phyloP scores from a whole-genome alignment of 2,888 invertebrate genomes.

The Aelia acuminata region DNA sequence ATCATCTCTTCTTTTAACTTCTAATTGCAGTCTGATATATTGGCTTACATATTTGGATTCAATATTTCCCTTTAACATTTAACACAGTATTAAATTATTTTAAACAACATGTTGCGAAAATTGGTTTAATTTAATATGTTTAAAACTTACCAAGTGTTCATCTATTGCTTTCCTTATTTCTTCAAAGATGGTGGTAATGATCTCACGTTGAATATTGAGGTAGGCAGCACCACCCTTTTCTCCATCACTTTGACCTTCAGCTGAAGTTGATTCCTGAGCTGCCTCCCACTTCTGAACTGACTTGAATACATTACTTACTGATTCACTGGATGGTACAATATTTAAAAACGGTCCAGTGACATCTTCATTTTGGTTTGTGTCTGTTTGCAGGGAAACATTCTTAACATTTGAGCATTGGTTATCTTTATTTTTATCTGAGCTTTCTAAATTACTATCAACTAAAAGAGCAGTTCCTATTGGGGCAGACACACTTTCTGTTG shows the following conservation, averaged over 20 bases:
- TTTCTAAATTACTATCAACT: background rate
- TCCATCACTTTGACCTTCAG: slow-evolving; percentile 37
- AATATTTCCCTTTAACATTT: slow-evolving; percentile 70
- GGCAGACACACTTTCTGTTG: slow-evolving; percentile 68
- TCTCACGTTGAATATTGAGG: slow-evolving; percentile 67
- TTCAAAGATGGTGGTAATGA: slow-evolving; percentile 83
- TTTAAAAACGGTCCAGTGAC: background rate
- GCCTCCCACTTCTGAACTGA: slow-evolving; percentile 24
- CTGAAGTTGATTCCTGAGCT: slow-evolving; percentile 49
- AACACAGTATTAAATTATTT: background rate
- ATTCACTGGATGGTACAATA: background rate
- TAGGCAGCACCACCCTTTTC: slow-evolving; percentile 42
- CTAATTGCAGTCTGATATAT: slow-evolving; percentile 83
- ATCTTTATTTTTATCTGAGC: slow-evolving; percentile 4
- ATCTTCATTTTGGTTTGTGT: slow-evolving; percentile 36
- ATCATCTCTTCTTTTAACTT: slow-evolving; percentile 85
- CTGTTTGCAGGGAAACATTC: slow-evolving; percentile 52
- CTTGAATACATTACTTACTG: background rate
- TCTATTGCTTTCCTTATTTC: slow-evolving; percentile 88
- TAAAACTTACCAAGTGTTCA: slow-evolving; percentile 71
- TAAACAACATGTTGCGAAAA: background rate
- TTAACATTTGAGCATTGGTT: slow-evolving; percentile 46
- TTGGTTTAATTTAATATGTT: background rate
- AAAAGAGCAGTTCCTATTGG: slow-evolving; percentile 50
- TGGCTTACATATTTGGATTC: slow-evolving; percentile 71